phyloP scores from a whole-genome alignment of 2,797 vertebrate genomes.

The Peromyscus melanophrys region DNA sequence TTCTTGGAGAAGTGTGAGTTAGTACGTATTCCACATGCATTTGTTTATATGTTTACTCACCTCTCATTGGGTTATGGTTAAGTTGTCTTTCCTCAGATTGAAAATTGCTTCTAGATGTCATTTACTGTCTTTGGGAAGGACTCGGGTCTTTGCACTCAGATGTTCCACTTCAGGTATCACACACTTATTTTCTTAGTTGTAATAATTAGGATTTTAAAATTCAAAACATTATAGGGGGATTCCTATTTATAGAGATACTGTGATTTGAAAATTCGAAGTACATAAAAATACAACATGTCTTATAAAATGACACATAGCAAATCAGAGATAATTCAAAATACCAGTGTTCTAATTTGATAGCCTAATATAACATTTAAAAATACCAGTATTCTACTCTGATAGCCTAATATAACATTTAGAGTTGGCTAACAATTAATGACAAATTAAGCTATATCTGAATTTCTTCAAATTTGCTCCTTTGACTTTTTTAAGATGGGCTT shows the following conservation, averaged over 20 bases:
- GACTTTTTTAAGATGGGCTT: too few species aligned
- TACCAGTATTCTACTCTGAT: not conserved
- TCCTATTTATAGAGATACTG: not conserved
- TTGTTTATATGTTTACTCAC: not conserved
- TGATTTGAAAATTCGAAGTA: not conserved
- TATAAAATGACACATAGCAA: not conserved
- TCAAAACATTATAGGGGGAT: not conserved
- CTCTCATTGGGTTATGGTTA: slow-evolving; percentile 2
- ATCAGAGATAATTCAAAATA: not conserved
- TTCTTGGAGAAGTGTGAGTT: not conserved
- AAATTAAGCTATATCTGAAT: slow-evolving; percentile 82
- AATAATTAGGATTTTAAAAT: slow-evolving; percentile 1
- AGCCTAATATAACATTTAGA: not conserved
- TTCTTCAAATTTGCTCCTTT: slow-evolving; percentile 67
- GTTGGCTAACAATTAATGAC: slow-evolving; percentile 65
- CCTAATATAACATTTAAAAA: not conserved
- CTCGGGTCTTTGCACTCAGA: not conserved
- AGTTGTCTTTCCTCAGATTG: slow-evolving; percentile 21
- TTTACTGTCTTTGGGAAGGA: not conserved
- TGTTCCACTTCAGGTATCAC: slow-evolving; percentile 6
- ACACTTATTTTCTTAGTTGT: slow-evolving; percentile 43
- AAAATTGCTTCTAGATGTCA: not conserved
- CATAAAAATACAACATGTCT: not conserved
- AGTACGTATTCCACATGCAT: not conserved
- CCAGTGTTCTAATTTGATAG: slow-evolving; percentile 7